Evolutionary conservation across 2,888 invertebrate species (phyloP).

Genomic region (Tipula lateralis): DNA sequence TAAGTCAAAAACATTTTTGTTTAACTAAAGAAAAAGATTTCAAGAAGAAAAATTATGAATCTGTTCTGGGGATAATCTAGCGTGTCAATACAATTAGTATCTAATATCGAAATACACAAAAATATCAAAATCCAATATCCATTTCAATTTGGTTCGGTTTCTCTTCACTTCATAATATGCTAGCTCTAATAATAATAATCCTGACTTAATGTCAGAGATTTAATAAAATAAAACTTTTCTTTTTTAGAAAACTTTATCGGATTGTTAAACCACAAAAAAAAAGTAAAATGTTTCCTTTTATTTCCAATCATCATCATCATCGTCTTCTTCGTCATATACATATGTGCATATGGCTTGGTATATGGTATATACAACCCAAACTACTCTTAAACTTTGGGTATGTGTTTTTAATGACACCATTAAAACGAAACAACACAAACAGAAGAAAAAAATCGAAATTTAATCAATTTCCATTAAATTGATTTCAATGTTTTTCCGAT

Average conservation of each 20-base stretch:
- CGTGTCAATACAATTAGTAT: constrained; percentile 29
- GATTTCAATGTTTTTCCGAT: constrained; percentile 28
- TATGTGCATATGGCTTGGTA: neutral
- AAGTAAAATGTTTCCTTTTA: neutral
- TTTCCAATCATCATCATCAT: neutral
- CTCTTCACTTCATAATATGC: constrained; percentile 20
- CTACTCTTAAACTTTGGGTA: neutral
- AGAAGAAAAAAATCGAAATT: constrained; percentile 24
- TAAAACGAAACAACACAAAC: neutral
- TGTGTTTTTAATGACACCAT: constrained; percentile 26
- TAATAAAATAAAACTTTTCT: constrained; percentile 20
- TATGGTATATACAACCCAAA: neutral
- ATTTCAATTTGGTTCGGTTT: neutral
- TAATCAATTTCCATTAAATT: constrained; percentile 29
- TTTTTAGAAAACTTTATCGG: constrained; percentile 9
- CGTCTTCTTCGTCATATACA: neutral
- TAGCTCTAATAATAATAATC: constrained; percentile 12
- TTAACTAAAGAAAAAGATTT: neutral
- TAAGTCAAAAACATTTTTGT: neutral
- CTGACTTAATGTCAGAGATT: constrained; percentile 29
- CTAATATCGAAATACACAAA: constrained; percentile 20
- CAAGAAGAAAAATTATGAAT: neutral
- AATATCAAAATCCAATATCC: constrained; percentile 26
- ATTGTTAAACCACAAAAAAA: constrained; percentile 28
- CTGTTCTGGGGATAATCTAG: neutral